These are phyloP conservation scores for Anoplophora glabripennis DNA, from an alignment of 1,140 invertebrate genomes.

Conservation along the genomic window DNA sequence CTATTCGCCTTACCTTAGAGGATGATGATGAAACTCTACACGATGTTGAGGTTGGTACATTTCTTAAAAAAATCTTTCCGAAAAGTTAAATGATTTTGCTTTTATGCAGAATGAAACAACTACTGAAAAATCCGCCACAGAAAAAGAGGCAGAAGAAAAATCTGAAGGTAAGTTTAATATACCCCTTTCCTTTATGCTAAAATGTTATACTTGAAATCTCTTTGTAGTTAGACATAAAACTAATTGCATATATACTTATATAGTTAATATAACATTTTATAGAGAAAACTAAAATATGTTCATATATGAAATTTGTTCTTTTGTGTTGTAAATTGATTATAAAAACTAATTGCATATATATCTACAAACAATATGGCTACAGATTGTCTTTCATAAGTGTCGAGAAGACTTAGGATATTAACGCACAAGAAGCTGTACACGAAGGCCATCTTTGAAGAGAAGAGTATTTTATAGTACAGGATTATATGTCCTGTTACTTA, in stretches of 20 bases:
- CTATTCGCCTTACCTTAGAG: conserved; percentile 40
- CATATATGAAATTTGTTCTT: conserved; percentile 3
- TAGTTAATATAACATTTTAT: not conserved
- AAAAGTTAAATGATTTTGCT: not conserved
- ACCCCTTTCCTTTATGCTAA: not conserved
- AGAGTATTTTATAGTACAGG: no score
- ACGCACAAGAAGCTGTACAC: no score
- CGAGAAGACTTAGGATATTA: no score
- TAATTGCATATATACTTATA: conserved; percentile 17
- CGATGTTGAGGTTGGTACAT: conserved; percentile 42
- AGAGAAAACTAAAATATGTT: not conserved
- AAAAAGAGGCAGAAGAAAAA: conserved; percentile 12
- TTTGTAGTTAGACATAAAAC: not conserved
- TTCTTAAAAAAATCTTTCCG: not conserved
- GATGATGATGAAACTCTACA: conserved; percentile 47
- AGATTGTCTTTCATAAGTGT: no score
- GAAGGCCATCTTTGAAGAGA: no score
- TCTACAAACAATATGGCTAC: no score
- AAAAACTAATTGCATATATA: no score
- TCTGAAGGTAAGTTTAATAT: conserved; percentile 4
- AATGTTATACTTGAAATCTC: no score
- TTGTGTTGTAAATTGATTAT: no score
- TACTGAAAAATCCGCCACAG: not conserved
- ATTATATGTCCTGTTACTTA: no score
- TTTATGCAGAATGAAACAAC: conserved; percentile 8